Base-by-base conservation (phyloP, 30 jellyfish, hydroid and myxozoan species). In the Aurelia sp. region DNA sequence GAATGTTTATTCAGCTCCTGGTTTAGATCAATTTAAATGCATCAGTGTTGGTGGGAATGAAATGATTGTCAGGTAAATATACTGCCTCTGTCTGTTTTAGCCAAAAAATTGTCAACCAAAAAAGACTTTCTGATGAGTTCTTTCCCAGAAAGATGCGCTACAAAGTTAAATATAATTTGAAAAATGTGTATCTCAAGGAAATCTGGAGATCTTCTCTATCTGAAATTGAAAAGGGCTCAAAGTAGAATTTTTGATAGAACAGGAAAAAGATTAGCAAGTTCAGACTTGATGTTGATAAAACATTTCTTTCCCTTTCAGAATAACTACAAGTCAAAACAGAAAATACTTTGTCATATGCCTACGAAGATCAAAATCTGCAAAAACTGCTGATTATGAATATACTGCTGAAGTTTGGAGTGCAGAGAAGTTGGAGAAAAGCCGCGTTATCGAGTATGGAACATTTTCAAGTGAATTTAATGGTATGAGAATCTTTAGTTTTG, bases 381-480 rank as follows among this genome's bases (percentile, higher is more conserved):
- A 82, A n/a, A 18, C 80, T 35, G 73, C 41, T 15, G 44, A 51
- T 41, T 38, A 20, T 18, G 59, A 68, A 19, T 72, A 57, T 51
- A 16, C 61, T 18, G 86, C 53, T 13, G 92, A 82, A 33, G 60
- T 82, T 12, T 82, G 92, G 92, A 33, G 41, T 20, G 61, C 86
- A 53, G 72, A 31, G 3, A 64, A 51, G 10, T 72, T 82, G 30
- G 12, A 38, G 51, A 53, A 40, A 35, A 19, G 35, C 10, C 44
- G 27, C 3, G 17, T 71, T 0, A 30, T 51, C 35, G 92, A 82
- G 21, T 82, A 82, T 33, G 66, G 72, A 8, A 15, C 35, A 2
- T 22, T 82, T 35, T 30, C 41, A 13, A 51, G 86, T 30, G 79
- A 82, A 40, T 82, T 82, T 53, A 70, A 64, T 82, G 92, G 92